Evolutionary conservation across 2,113 vertebrate genomes (phyloP), one percentile per base, ranked within the genome.

Genomic region (Saccopteryx bilineata): DNA sequence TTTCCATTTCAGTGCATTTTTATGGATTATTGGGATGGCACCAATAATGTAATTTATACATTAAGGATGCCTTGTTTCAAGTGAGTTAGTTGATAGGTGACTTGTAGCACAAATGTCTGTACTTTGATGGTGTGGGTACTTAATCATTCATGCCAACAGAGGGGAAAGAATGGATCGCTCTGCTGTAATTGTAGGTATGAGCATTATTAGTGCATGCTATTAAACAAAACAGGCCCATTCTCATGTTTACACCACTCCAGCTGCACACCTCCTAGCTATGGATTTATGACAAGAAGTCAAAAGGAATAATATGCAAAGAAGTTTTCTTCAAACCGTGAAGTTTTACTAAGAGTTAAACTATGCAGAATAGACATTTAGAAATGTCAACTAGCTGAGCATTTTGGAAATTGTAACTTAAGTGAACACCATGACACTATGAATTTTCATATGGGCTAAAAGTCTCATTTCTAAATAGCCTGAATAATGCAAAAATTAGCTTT

Each of bases 301-400:
- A 91, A 56, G 50, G 60, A n/a, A 61, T 28, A 63, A 61, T 4
- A 69, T 54, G 58, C 58, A 94, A 89, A 88, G 33, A 17, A 78
- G 28, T 82, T 91, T 93, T 93, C 72, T 87, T 58, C 54, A 94
- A 96, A 63, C 17, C 9, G 39, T 4, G 9, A 90, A 72, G 72
- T 87, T 94, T 96, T 80, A 76, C 81, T 72, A 90, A 54, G 92
- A 87, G 66, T 90, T 95, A 94, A 87, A 71, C 88, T 93, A 88
- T 91, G 91, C 92, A 92, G 74, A 87, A 96, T 82, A 96, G 74
- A 96, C 95, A 96, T 96, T 97, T 97, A 91, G 82, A 97, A 97
- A 97, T 97, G 91, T 94, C 97, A 97, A 46, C 93, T 86, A 78
- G 76, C 65, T 72, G 23, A 92, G 83, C 66, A 75, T 95, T 91